A percentile compares a stretch with the other conserved stretches of the same genome.
Conservation (phyloP, 2,888 invertebrate species). For the Caradrina kadenii region DNA sequence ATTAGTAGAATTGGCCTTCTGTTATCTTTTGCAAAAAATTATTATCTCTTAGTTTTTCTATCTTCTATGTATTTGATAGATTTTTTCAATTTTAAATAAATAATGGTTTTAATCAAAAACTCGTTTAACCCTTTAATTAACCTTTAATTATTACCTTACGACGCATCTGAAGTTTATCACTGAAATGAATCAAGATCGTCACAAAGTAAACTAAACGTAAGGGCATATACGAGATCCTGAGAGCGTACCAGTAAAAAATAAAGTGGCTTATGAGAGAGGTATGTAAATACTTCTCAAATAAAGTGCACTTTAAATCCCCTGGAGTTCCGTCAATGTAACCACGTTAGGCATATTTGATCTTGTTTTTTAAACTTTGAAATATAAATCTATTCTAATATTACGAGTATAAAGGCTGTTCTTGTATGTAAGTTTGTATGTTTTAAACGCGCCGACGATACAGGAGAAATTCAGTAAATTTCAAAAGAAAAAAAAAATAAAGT, state of each 20-base stretch:
- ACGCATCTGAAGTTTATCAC: neutral
- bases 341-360: conserved; percentile 8
- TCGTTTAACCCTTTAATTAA: neutral
- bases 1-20: too few relatives aligned
- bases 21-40: too few relatives aligned
- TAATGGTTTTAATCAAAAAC: too few relatives aligned
- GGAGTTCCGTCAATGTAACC: conserved; percentile 27
- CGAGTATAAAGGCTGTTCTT: too few relatives aligned
- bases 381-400: too few relatives aligned
- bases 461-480: too few relatives aligned
- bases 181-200: neutral
- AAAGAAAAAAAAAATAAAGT: too few relatives aligned
- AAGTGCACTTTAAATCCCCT: conserved; percentile 52
- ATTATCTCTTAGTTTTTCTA: too few relatives aligned
- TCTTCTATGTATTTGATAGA: too few relatives aligned
- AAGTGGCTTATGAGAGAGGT: conserved; percentile 46
- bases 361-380: conserved; percentile 1
- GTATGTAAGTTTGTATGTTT: too few relatives aligned
- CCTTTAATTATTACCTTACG: neutral
- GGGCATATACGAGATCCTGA: neutral
- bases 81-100: too few relatives aligned
- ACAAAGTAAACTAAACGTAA: neutral
- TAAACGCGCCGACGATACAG: too few relatives aligned
- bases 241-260: conserved; percentile 26
- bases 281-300: conserved; percentile 53